A percentile compares a stretch with the other conserved stretches of the same genome.
These are phyloP conservation scores for Chrysoperla carnea DNA, from an alignment of 1,140 invertebrate species.

Conservation along the genomic window DNA sequence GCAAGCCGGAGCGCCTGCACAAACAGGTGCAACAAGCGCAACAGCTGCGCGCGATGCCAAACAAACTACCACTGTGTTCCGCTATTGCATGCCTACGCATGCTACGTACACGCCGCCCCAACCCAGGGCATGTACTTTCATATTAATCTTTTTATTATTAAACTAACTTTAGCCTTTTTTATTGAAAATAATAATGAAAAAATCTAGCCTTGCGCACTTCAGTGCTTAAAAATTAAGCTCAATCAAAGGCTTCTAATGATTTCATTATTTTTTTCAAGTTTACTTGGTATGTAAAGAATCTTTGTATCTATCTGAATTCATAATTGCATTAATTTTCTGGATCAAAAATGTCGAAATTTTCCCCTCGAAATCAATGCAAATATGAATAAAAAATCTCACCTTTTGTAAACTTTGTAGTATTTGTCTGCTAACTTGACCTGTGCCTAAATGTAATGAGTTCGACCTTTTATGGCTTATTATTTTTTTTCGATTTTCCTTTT, in stretches of 20 bases:
- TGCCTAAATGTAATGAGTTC: background rate
- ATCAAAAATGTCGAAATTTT: too few relatives aligned
- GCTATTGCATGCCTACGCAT: slow-evolving; percentile 36
- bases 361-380: too few relatives aligned
- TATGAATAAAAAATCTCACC: too few relatives aligned
- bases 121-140: slow-evolving; percentile 32
- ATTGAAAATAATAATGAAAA: too few relatives aligned
- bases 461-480: too few relatives aligned
- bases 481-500: too few relatives aligned
- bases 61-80: slow-evolving; percentile 25
- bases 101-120: slow-evolving; percentile 32
- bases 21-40: slow-evolving; percentile 12
- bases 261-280: too few relatives aligned
- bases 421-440: background rate
- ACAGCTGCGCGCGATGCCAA: slow-evolving; percentile 16
- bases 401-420: background rate
- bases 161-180: background rate
- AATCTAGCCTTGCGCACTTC: too few relatives aligned
- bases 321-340: too few relatives aligned
- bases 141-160: slow-evolving; percentile 5
- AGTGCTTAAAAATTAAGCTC: background rate
- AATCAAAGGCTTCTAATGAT: background rate
- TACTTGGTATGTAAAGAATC: too few relatives aligned
- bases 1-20: slow-evolving; percentile 10
- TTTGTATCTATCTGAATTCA: too few relatives aligned